These are phyloP conservation scores for Pseudolycoriella hygida DNA, from an alignment of 2,888 invertebrate species.

Conservation along the genomic window DNA sequence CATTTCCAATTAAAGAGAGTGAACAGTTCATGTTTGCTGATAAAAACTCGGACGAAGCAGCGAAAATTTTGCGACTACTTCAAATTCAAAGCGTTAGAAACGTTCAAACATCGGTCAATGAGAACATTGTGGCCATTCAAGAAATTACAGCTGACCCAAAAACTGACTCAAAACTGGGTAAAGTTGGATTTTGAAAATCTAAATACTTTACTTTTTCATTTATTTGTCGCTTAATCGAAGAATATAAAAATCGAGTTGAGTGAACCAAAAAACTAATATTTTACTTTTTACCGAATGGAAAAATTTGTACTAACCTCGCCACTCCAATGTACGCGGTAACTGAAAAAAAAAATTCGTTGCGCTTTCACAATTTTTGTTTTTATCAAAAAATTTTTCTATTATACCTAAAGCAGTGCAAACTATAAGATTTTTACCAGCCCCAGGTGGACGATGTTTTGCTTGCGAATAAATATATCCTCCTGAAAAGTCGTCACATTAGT, in stretches of 20 bases:
- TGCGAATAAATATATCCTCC: slow-evolving; percentile 35
- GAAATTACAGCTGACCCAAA: slow-evolving; percentile 88
- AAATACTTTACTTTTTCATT: background rate
- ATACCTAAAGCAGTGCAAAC: slow-evolving; percentile 10
- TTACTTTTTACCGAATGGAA: too few relatives aligned
- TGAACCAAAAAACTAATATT: too few relatives aligned
- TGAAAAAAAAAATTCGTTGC: slow-evolving; percentile 23
- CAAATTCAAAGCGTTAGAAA: slow-evolving; percentile 36
- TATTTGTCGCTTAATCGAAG: background rate
- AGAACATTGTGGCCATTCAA: slow-evolving; percentile 84
- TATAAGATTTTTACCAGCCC: slow-evolving; percentile 26
- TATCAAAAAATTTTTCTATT: background rate
- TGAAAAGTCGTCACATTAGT: too few relatives aligned
- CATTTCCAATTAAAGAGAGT: slow-evolving; percentile 45
- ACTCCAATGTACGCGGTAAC: slow-evolving; percentile 38
- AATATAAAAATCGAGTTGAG: too few relatives aligned
- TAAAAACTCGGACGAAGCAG: slow-evolving; percentile 45
- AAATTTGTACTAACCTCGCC: slow-evolving; percentile 30
- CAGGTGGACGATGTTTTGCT: slow-evolving; percentile 33
- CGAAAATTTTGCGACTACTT: slow-evolving; percentile 56
- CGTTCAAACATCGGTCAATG: slow-evolving; percentile 86
- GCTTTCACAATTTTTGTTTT: background rate
- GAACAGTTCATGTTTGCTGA: slow-evolving; percentile 47
- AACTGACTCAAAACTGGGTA: slow-evolving; percentile 85
- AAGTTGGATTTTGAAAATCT: slow-evolving; percentile 53